These are phyloP conservation scores for Agonopterix subpropinquella DNA, from an alignment of 2,888 invertebrate genomes.

Conservation along the genomic window DNA sequence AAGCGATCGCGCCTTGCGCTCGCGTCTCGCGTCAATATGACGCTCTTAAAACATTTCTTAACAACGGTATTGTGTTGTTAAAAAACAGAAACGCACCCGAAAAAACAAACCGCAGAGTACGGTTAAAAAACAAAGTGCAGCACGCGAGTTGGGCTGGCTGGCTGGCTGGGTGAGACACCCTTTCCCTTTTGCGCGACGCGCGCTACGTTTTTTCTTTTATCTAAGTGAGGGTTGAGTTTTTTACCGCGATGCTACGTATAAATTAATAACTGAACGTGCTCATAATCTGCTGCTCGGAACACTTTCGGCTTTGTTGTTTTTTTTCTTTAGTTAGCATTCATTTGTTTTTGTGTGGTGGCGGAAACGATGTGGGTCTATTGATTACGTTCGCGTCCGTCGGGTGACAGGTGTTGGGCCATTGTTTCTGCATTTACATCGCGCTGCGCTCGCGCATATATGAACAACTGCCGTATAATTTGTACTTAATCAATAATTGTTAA, in stretches of 20 bases:
- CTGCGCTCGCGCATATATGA: constrained; percentile 14
- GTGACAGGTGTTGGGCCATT: constrained; percentile 55
- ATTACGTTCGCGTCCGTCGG: constrained; percentile 45
- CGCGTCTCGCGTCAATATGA: constrained; percentile 62
- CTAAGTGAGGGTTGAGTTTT: constrained; percentile 68
- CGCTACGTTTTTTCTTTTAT: constrained; percentile 64
- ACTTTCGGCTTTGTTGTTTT: constrained; percentile 71
- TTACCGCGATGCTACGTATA: constrained; percentile 68
- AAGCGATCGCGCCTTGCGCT: constrained; percentile 56
- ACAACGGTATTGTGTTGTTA: constrained; percentile 71
- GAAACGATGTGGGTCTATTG: constrained; percentile 60
- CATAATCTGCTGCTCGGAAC: constrained; percentile 70
- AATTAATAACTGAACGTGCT: constrained; percentile 75
- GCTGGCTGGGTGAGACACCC: constrained; percentile 45
- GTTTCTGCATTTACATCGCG: constrained; percentile 20
- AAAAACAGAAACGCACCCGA: constrained; percentile 70
- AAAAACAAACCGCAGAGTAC: constrained; percentile 72
- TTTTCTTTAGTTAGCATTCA: constrained; percentile 58
- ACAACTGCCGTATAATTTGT: constrained; percentile 9
- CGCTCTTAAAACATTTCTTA: constrained; percentile 66
- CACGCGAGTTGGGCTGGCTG: constrained; percentile 49
- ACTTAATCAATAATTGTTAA: background rate
- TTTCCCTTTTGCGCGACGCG: constrained; percentile 74
- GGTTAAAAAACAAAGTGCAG: constrained; percentile 71
- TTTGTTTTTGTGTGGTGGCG: constrained; percentile 68